These are phyloP conservation scores for Tribolium castaneum DNA, from an alignment of 1,140 invertebrate genomes.

Conservation along the genomic window DNA sequence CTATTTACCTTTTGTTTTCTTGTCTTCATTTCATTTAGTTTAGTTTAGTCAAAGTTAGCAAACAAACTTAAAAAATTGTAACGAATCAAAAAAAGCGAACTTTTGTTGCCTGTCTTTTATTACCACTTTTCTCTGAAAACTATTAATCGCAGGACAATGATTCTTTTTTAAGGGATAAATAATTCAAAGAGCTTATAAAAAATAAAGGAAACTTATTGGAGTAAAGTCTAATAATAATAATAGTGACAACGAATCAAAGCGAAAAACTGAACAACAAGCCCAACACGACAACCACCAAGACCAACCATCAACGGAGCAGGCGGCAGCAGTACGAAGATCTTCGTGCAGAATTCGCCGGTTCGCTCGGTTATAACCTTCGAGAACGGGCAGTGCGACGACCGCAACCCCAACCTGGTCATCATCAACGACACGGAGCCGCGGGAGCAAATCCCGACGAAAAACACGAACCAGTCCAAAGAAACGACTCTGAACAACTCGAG, in stretches of 20 bases:
- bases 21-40: too few species aligned
- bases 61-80: too few species aligned
- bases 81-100: too few species aligned
- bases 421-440: constrained; percentile 69
- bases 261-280: constrained; percentile 66
- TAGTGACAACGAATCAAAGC: constrained; percentile 75
- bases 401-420: constrained; percentile 73
- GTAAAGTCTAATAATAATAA: too few species aligned
- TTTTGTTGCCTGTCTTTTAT: too few species aligned
- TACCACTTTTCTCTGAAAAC: too few species aligned
- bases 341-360: constrained; percentile 84
- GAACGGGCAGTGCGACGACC: constrained; percentile 76
- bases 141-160: too few species aligned
- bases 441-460: constrained; percentile 44
- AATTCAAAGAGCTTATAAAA: too few species aligned
- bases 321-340: constrained; percentile 83
- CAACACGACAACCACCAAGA: constrained; percentile 72
- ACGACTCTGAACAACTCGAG: constrained; percentile 55
- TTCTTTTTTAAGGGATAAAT: too few species aligned
- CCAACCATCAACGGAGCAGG: constrained; percentile 79
- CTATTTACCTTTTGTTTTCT: too few species aligned
- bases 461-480: constrained; percentile 56
- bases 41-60: too few species aligned
- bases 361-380: constrained; percentile 86
- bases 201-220: too few species aligned